These are phyloP conservation scores for Dolichomitus sp. DNA, from an alignment of 2,888 invertebrate genomes.

Conservation along the genomic window DNA sequence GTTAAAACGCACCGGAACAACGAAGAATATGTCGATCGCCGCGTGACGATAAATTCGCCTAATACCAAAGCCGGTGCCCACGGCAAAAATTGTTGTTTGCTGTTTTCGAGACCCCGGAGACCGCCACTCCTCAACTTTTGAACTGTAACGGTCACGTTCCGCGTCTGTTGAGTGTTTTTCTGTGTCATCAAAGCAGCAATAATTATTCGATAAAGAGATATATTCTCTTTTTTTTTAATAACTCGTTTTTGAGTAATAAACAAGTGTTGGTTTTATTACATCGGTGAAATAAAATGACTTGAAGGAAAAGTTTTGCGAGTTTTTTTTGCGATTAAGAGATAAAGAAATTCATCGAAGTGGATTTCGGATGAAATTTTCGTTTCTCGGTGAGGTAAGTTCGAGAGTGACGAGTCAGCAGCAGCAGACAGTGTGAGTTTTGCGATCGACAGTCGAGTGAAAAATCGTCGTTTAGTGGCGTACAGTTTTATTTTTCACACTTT, in stretches of 20 bases:
- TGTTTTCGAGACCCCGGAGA: conserved; percentile 82
- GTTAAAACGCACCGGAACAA: conserved; percentile 41
- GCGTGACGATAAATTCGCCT: conserved; percentile 58
- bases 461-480: background rate
- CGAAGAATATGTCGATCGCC: conserved; percentile 55
- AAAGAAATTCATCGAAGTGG: background rate
- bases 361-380: background rate
- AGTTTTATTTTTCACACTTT: background rate
- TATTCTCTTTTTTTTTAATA: background rate
- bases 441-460: conserved; percentile 4
- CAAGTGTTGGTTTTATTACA: background rate
- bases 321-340: background rate
- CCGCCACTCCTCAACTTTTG: conserved; percentile 86
- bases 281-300: conserved; percentile 18
- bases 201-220: background rate
- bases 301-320: background rate
- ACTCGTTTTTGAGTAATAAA: background rate
- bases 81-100: conserved; percentile 55
- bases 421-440: background rate
- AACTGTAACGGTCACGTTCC: conserved; percentile 17
- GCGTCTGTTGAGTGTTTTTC: conserved; percentile 19
- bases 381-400: background rate
- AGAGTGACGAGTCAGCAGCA: background rate
- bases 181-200: conserved; percentile 7
- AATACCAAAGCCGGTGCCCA: conserved; percentile 49